Conservation (phyloP, 1,140 invertebrate species). For the Ostrea edulis region DNA sequence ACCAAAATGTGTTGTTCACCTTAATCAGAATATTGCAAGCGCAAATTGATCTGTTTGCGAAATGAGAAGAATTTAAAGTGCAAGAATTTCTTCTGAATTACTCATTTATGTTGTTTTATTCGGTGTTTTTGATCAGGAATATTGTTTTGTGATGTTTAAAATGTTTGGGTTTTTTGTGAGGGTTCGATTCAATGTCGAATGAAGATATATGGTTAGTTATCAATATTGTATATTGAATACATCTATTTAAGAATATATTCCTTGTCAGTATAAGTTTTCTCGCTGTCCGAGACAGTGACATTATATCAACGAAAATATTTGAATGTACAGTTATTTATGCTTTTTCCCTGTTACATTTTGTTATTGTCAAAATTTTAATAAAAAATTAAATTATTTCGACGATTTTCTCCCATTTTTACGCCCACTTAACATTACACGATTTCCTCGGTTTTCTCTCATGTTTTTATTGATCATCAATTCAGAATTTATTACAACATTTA, state of each 20-base stretch:
- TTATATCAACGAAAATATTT: not conserved
- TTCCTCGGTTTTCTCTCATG: too few relatives aligned
- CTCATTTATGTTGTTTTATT: not conserved
- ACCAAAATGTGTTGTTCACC: not conserved
- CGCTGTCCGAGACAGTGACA: not conserved
- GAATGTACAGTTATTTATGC: not conserved
- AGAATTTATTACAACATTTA: too few relatives aligned
- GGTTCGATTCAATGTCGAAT: not conserved
- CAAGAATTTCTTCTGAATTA: not conserved
- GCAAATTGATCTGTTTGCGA: not conserved
- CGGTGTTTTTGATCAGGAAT: not conserved
- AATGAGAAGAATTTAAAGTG: not conserved
- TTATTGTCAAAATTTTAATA: not conserved
- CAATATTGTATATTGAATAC: not conserved
- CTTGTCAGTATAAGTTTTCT: not conserved
- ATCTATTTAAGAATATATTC: not conserved
- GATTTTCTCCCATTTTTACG: not conserved
- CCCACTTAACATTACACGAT: too few relatives aligned
- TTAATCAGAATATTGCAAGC: not conserved
- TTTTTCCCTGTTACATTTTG: not conserved
- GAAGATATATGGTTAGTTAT: not conserved
- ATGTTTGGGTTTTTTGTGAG: not conserved
- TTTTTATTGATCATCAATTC: too few relatives aligned
- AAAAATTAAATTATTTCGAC: not conserved
- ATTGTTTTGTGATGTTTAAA: not conserved